Evolutionary conservation across 2,797 vertebrate genomes (phyloP), one percentile per base, ranked within the genome.

Genomic region (Hippocampus kuda): DNA sequence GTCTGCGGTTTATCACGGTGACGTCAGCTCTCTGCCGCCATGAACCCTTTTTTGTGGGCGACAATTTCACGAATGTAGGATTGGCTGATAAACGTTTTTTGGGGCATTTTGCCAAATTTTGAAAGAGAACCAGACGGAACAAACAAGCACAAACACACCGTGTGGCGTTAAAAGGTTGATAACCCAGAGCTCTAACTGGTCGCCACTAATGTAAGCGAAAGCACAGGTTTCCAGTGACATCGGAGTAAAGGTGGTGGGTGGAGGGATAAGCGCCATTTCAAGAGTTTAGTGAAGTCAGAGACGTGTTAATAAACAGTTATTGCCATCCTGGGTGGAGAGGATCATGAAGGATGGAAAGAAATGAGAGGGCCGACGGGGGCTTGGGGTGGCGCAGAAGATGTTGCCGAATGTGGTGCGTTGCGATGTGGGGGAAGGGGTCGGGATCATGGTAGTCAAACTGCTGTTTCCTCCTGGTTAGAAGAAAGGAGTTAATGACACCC

Each of bases 401-500:
- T 54, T 13, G 71, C 44, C 67, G 69, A 67, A 63, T 73, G 68
- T 41, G 66, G 30, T 63, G 65, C 68, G 46, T 48, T 11, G 53
- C 70, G 42, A 59, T 61, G 56, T 68, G 27, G 65, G 65, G 49
- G 49, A 27, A 66, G 72, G 81, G 81, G 79, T 84, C 77, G 84
- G 84, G 81, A 87, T 89, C 87, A 84, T 75, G 81, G 81, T 86
- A 82, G 84, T 89, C 84, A 86, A 89, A 85, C 80, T 26, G 80
- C 80, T 85, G 84, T 82, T 89, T 87, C 90, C 85, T 89, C 81
- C 84, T 81, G 77, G 79, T 78, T 80, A 89, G 86, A 89, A 90
- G 88, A 89, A 89, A 88, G 84, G 84, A 89, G 85, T 82, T 91
- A 91, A 90, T 90, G 88, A 90, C 88, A 90, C 87, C 85, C 87